Base-by-base conservation (phyloP, 2,888 invertebrate species). In the Pheosia tremula region DNA sequence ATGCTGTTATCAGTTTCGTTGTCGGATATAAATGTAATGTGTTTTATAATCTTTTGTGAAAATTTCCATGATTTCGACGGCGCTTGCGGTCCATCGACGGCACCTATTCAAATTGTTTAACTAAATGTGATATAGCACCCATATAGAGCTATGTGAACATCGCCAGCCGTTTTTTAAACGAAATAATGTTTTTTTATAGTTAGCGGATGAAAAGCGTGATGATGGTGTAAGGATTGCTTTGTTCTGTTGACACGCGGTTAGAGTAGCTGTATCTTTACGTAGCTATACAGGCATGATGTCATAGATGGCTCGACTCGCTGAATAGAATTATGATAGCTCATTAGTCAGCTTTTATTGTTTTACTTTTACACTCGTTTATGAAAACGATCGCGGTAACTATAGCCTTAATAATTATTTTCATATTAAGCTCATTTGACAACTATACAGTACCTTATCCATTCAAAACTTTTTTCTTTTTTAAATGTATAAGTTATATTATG, bases 361-460 rank as follows among this genome's bases (percentile, higher is more conserved):
- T 66, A 68, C 62, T 63, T 47, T 47, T 47, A 47, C 47, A 47
- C 38, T 66, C 60, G 57, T 58, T 66, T 60, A 57, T 64, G 11
- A 9, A 71, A 66, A 60, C 38, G 57, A 56, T 59, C 57, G 61
- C 38, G 56, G 65, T 66, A 66, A 65, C 67, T 69, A 66, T 63
- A 63, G 61, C 66, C 57, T 62, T 77, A 68, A 62, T 66, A 62
- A 58, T 72, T 66, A 75, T 66, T 70, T 68, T 66, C 64, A 74
- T 68, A 74, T 71, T 41, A 56, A 62, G 62, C 64, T 56, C 53
- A 63, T 66, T 66, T 74, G 69, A 76, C 76, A 74, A 75, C 67
- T 76, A 24, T 24, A 24, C 24, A 2, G 75, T 75, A 75, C 77
- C 75, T 76, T 66, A 74, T 68, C 66, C 66, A 63, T 76, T 75